Conservation (phyloP, 2,113 vertebrate species). For the Donacobius atricapilla region DNA sequence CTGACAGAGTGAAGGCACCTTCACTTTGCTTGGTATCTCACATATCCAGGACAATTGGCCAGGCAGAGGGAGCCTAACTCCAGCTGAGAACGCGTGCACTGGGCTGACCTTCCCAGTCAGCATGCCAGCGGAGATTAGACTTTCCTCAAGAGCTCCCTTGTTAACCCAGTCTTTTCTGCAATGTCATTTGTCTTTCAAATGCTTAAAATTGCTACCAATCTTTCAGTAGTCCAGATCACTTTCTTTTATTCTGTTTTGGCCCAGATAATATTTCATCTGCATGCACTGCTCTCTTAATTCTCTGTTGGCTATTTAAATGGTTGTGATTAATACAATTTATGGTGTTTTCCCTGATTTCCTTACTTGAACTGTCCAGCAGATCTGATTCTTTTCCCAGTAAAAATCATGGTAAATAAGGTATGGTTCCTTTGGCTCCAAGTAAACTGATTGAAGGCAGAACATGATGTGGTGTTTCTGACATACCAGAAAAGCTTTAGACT, state of each 20-base stretch:
- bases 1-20: slow-evolving; percentile 54
- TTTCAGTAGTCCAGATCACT: slow-evolving; percentile 35
- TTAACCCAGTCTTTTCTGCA: slow-evolving; percentile 62
- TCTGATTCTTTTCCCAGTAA: slow-evolving; percentile 8
- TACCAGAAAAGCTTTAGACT: background rate
- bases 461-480: background rate
- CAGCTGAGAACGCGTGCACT: slow-evolving; percentile 74
- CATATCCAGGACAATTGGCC: slow-evolving; percentile 67
- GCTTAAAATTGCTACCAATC: slow-evolving; percentile 61
- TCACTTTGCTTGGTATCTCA: slow-evolving; percentile 62
- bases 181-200: slow-evolving; percentile 65
- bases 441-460: background rate
- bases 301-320: background rate
- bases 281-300: slow-evolving; percentile 18
- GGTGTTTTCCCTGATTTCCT: background rate
- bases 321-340: background rate
- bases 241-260: slow-evolving; percentile 23
- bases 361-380: slow-evolving; percentile 26
- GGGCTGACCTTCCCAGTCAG: slow-evolving; percentile 70
- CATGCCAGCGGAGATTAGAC: slow-evolving; percentile 71
- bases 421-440: background rate
- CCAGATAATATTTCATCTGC: background rate
- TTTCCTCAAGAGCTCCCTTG: slow-evolving; percentile 70
- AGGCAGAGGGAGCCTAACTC: slow-evolving; percentile 71
- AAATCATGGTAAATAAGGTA: background rate